Conservation (phyloP, 2,797 vertebrate species). For the Anas georgica region DNA sequence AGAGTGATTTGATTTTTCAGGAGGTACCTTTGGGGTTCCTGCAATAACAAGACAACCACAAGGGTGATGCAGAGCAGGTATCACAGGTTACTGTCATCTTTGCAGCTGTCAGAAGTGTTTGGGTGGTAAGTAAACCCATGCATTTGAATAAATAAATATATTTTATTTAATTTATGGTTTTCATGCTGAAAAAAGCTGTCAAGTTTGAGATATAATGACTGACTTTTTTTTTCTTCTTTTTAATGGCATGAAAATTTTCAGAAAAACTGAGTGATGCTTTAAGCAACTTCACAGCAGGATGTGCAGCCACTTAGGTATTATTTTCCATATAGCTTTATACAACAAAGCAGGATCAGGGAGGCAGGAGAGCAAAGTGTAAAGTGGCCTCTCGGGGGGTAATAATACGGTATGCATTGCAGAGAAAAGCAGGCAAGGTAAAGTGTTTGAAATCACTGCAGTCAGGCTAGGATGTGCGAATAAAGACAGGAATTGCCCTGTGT, state of each 20-base stretch:
- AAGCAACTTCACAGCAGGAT: conserved; percentile 71
- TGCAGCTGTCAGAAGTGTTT: conserved; percentile 36
- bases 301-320: conserved; percentile 56
- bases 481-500: background rate
- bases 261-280: conserved; percentile 71
- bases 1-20: conserved; percentile 48
- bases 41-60: conserved; percentile 60
- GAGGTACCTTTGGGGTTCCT: conserved; percentile 31
- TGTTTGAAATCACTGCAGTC: conserved; percentile 41
- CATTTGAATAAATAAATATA: conserved; percentile 74
- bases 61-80: conserved; percentile 17
- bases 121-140: conserved; percentile 56
- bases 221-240: conserved; percentile 27
- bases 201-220: conserved; percentile 64
- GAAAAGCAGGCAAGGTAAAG: conserved; percentile 19
- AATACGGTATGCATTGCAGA: conserved; percentile 2
- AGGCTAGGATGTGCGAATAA: background rate
- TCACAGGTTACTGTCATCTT: conserved; percentile 51
- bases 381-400: conserved; percentile 31
- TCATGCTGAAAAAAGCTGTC: conserved; percentile 57
- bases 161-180: conserved; percentile 70
- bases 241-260: conserved; percentile 46
- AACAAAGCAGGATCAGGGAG: conserved; percentile 45
- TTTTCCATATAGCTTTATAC: conserved; percentile 64
- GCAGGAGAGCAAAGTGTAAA: conserved; percentile 39